These are phyloP conservation scores for Anguilla obscura DNA, from an alignment of 2,797 vertebrate genomes.

Conservation along the genomic window DNA sequence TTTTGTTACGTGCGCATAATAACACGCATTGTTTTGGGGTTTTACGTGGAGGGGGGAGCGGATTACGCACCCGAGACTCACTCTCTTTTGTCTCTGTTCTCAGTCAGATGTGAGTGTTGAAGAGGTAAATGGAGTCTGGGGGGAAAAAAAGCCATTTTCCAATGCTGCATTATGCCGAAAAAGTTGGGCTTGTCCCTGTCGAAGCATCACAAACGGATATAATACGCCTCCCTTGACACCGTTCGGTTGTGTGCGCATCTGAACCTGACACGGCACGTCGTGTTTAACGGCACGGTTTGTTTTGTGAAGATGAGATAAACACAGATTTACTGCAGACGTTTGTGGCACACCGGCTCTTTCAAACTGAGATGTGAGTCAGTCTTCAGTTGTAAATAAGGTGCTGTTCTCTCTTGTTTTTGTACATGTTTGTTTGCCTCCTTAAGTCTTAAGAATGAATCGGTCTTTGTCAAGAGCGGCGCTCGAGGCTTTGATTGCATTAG, in stretches of 20 bases:
- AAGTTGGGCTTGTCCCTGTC: background rate
- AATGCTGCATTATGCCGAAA: background rate
- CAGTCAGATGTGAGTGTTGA: background rate
- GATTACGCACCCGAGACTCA: background rate
- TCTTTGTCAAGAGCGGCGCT: background rate
- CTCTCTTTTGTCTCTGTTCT: background rate
- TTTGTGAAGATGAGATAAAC: background rate
- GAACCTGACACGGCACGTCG: background rate
- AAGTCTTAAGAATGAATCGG: background rate
- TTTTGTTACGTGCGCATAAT: conserved; percentile 12
- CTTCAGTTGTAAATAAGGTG: background rate
- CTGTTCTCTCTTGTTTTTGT: background rate
- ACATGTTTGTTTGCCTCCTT: background rate
- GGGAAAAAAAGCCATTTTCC: background rate
- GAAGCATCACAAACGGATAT: background rate
- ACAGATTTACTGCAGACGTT: background rate
- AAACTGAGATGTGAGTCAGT: background rate
- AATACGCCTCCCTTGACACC: background rate
- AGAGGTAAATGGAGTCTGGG: background rate
- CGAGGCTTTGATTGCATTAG: background rate
- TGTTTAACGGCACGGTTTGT: background rate
- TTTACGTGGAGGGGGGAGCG: background rate
- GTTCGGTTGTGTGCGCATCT: background rate
- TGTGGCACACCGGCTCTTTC: background rate
- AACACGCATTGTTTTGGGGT: background rate